Base-by-base conservation (phyloP, 64 coral and sea anemone genomes). In the Astreopora myriophthalma region DNA sequence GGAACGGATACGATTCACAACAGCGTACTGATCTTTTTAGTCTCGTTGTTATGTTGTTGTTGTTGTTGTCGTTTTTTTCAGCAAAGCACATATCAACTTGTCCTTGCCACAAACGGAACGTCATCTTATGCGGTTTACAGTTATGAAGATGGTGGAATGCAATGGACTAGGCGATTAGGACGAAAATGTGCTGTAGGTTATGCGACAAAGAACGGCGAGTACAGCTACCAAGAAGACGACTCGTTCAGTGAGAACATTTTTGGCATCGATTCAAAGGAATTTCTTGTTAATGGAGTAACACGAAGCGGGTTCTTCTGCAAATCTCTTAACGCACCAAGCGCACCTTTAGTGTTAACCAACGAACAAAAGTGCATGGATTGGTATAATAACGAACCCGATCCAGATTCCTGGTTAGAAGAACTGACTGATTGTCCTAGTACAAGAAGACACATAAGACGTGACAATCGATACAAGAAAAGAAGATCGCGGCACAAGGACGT, bases 331-430 rank as follows among this genome's bases (percentile, higher is more conserved):
- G 46, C 81, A 27, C 63, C 20, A 33, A 37, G 48, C 33, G 34
- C 13, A n/a, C 79, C 67, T 27, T 16, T 44, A 37, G 69, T 33
- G 2, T 57, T 83, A 6, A 83, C 79, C 5, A 38, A 83, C 26
- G 90, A 84, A 85, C 70, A 86, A 11, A 85, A 66, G 20, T 92
- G 90, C 48, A 71, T 86, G n/a, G 63, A 58, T 3, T 92, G 90
- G 90, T 75, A 85, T 10, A 89, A 57, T 3, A 25, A 89, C 10
- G 86, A 74, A 28, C 68, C 51, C 2, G 52, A 73, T 40, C 68
- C 52, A 19, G 23, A 73, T 3, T 6, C 22, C 10, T 74, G 52
- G 52, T 22, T 58, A 14, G 71, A 28, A 9, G 40, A 76, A 55
- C 24, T 74, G 72, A 34, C 5, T 28, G 86, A 73, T 28, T 73